Evolutionary conservation across 2,888 invertebrate species (phyloP), one percentile per base, ranked within the genome.

Genomic region (Phytoseiulus persimilis): DNA sequence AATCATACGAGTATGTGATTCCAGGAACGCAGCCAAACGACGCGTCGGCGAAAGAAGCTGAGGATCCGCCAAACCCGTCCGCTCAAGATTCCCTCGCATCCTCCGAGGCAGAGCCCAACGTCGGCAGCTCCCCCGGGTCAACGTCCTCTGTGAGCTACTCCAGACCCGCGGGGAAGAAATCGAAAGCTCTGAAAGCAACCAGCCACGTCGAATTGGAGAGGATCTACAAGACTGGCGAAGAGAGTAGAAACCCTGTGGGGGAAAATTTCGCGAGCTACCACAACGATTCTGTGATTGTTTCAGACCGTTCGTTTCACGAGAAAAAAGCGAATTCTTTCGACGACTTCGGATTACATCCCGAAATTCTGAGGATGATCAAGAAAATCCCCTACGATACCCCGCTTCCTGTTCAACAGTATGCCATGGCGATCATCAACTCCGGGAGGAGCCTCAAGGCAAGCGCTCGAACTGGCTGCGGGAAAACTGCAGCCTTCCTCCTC

Each of bases 261-360:
- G 94, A 94, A 91, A 94, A 94, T 92, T 94, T 94, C 92, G 93
- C 92, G 93, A 94, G 31, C 87, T n/a, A 31, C 33, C 0, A 31
- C 39, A 32, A 87, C 23, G 39, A 87, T 11, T 11, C 32, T 31
- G 23, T 32, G 23, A 87, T 11, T n/a, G 11, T 87, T 31, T 87
- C 87, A 11, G 33, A 87, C 9, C 32, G 11, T 11, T 31, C 32
- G 6, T 87, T 87, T n/a, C 32, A 33, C 5, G 18, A n/a, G 23
- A 5, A 1, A 33, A 87, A 87, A 32, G n/a, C 45, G 32, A 18
- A 32, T 6, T 28, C 87, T 14, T 87, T 87, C n/a, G 87, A 87
- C 1, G 87, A 87, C 14, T 31, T 14, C 11, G 83, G 33, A 32
- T 32, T 87, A 9, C 39, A 87, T 14, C 28, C 14, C 28, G 33